Evolutionary conservation across 2,113 vertebrate species (phyloP), one percentile per base, ranked within the genome.

Genomic region (Nesoenas mayeri): DNA sequence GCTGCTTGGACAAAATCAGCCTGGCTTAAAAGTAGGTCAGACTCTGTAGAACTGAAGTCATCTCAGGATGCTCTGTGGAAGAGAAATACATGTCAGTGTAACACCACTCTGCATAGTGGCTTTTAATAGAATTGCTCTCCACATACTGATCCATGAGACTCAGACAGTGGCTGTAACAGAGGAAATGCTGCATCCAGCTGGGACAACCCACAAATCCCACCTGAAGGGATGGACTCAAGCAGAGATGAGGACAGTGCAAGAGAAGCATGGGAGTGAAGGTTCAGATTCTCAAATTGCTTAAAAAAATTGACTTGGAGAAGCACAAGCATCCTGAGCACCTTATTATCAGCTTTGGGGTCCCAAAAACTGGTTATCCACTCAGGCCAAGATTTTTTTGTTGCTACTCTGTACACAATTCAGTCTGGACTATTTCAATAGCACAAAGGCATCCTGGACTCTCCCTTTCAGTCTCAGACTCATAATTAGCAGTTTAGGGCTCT

Each of bases 221-320:
- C 36, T 29, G 26, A 61, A 50, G 32, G 24, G 57, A 48, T 21
- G 58, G 62, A 15, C 31, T 77, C 22, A 28, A 48, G 82, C 11
- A 67, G 47, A 71, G 29, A 42, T 0, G 0, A 56, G 57, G 24
- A 13, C 12, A 54, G 26, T 0, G 0, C 50, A 44, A 42, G 36
- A 44, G 32, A 44, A 57, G 53, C 0, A 5, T 51, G n/a, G 47
- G 40, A 73, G 11, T 19, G 26, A 22, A 72, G 40, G 26, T 56
- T 67, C 61, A 44, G 15, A 51, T 44, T 74, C 42, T 62, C 51
- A 32, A 58, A 7, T 11, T 51, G 11, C 31, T 91, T 82, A 48
- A 36, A 40, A 47, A 34, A 31, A 51, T 2, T 11, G 21, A 50
- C 31, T 22, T 78, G 51, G 51, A 86, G 51, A 84, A 78, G 32